These are phyloP conservation scores for Oncorhynchus clarkii DNA, from an alignment of 2,113 vertebrate species.

Conservation along the genomic window DNA sequence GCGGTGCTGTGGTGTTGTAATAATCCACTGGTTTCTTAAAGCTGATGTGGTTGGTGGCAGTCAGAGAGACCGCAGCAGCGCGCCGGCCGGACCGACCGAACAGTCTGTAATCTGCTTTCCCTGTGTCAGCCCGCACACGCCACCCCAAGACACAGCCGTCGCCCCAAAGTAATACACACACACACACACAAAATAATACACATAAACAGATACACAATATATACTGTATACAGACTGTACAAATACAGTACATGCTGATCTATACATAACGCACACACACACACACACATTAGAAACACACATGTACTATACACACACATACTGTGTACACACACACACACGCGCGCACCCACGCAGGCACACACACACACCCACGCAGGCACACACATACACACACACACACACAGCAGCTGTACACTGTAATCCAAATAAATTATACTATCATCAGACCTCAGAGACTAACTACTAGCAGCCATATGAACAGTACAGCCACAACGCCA, in stretches of 20 bases:
- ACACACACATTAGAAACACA: background rate
- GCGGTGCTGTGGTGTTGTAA: constrained; percentile 49
- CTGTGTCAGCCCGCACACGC: constrained; percentile 65
- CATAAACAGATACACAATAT: background rate
- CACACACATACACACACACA: too few relatives aligned
- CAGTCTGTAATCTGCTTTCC: constrained; percentile 66
- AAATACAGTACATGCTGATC: too few relatives aligned
- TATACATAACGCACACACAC: background rate
- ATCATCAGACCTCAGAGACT: background rate
- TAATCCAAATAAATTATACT: background rate
- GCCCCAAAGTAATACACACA: constrained; percentile 1
- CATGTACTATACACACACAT: too few relatives aligned
- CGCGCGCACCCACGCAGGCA: too few relatives aligned
- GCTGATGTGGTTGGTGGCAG: constrained; percentile 57
- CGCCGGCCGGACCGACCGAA: constrained; percentile 47
- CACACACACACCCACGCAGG: too few relatives aligned
- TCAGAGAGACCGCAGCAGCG: constrained; percentile 55
- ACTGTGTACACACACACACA: too few relatives aligned
- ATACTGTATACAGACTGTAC: background rate
- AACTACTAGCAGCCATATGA: background rate
- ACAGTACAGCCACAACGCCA: background rate
- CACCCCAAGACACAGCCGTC: constrained; percentile 56
- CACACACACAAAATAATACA: constrained; percentile 2
- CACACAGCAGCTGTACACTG: too few relatives aligned
- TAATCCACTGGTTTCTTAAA: constrained; percentile 64